Conservation (phyloP, 2,113 vertebrate genomes). For the Struthidea cinerea region DNA sequence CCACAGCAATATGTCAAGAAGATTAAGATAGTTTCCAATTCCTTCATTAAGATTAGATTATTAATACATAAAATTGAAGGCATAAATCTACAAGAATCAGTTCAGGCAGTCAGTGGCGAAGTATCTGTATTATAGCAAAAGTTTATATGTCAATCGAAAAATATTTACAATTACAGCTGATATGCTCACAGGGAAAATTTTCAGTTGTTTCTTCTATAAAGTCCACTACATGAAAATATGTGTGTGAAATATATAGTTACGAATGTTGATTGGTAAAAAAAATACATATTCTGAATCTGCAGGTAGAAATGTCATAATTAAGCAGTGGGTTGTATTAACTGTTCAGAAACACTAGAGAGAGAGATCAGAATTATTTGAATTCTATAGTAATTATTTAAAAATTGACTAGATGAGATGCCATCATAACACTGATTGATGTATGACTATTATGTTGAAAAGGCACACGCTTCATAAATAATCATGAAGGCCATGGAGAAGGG, state of each 20-base stretch:
- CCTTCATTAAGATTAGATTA: background rate
- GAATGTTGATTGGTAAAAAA: background rate
- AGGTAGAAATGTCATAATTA: background rate
- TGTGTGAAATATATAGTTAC: background rate
- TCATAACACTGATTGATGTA: background rate
- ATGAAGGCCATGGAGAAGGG: background rate
- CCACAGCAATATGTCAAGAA: background rate
- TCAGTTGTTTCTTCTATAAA: background rate
- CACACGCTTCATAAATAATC: background rate
- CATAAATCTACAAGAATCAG: background rate
- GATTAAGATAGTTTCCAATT: background rate
- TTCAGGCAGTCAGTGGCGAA: background rate
- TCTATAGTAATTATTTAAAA: background rate
- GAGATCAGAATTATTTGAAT: background rate
- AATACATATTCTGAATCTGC: background rate
- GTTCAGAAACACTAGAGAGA: background rate
- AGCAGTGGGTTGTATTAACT: background rate
- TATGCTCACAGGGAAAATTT: background rate
- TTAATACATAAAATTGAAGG: background rate
- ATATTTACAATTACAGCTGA: background rate
- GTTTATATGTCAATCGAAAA: background rate
- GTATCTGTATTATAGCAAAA: background rate
- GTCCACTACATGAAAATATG: background rate
- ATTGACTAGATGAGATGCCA: background rate
- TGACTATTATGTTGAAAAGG: background rate